Percentiles rank a stretch among this genome's conserved stretches.
phyloP scores from a whole-genome alignment of 2,113 vertebrate genomes.

The Odontophorus gujanensis region DNA sequence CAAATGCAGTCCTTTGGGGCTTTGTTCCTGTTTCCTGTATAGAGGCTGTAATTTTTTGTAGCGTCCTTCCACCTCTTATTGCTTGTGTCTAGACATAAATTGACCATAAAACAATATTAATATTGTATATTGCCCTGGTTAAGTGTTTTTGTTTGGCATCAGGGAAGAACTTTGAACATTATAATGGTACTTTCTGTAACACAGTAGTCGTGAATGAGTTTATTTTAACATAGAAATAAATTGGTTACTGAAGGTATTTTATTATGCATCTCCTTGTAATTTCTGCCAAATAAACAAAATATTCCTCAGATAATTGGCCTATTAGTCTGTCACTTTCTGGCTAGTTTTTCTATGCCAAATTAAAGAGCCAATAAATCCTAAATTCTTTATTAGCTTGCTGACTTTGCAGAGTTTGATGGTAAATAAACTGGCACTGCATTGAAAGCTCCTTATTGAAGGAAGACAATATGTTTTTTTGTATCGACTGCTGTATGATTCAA shows the following conservation, averaged over 20 bases:
- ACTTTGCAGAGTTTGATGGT: constrained; percentile 66
- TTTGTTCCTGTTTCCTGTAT: constrained; percentile 46
- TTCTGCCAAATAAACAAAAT: constrained; percentile 62
- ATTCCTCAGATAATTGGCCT: constrained; percentile 48
- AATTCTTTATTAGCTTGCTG: constrained; percentile 71
- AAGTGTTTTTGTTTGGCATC: constrained; percentile 57
- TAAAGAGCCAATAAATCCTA: constrained; percentile 54
- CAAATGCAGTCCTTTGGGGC: constrained; percentile 5
- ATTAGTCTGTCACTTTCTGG: constrained; percentile 39
- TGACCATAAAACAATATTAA: constrained; percentile 58
- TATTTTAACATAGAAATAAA: constrained; percentile 59
- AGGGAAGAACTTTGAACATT: constrained; percentile 55
- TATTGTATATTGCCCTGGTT: constrained; percentile 44
- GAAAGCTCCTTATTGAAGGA: constrained; percentile 73
- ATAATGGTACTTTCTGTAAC: constrained; percentile 48
- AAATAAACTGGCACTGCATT: constrained; percentile 67
- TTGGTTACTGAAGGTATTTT: constrained; percentile 49
- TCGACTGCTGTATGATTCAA: constrained; percentile 78
- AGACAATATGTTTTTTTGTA: constrained; percentile 75
- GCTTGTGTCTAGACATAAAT: constrained; percentile 43
- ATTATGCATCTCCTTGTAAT: constrained; percentile 18
- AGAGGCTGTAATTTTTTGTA: constrained; percentile 37
- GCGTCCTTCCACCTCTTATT: constrained; percentile 39
- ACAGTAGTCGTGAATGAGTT: constrained; percentile 43
- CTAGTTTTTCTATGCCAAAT: constrained; percentile 39